phyloP scores from a whole-genome alignment of 2,113 vertebrate genomes.

The Peromyscus leucopus region DNA sequence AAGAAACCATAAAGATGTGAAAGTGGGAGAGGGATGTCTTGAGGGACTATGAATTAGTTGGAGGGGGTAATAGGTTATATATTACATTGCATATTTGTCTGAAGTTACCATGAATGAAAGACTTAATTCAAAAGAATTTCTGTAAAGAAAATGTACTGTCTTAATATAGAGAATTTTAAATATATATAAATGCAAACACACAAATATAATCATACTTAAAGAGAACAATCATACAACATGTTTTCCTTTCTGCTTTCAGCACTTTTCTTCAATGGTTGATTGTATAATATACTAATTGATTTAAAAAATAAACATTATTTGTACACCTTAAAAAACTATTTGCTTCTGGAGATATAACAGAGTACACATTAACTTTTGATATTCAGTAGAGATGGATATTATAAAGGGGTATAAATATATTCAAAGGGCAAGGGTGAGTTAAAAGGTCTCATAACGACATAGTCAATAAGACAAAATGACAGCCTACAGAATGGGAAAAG shows the following conservation, averaged over 20 bases:
- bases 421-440: neutral
- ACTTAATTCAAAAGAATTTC: neutral
- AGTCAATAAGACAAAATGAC: too few species aligned
- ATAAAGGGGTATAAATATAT: neutral
- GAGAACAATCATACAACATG: neutral
- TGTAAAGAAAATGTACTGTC: neutral
- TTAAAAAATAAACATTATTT: neutral
- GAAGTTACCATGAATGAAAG: neutral
- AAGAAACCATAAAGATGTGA: neutral
- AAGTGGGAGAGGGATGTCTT: too few species aligned
- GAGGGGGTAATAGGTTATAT: fast-evolving
- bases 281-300: neutral
- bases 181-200: neutral
- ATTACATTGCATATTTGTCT: neutral
- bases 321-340: neutral
- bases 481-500: too few species aligned
- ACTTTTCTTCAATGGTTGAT: neutral
- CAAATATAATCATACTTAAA: neutral
- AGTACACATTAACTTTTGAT: neutral
- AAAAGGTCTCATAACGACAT: neutral
- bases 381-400: neutral
- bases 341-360: neutral
- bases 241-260: neutral
- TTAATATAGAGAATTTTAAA: neutral
- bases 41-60: neutral